phyloP scores from a whole-genome alignment of 1,140 invertebrate genomes.

The Drosophila fuyamai region DNA sequence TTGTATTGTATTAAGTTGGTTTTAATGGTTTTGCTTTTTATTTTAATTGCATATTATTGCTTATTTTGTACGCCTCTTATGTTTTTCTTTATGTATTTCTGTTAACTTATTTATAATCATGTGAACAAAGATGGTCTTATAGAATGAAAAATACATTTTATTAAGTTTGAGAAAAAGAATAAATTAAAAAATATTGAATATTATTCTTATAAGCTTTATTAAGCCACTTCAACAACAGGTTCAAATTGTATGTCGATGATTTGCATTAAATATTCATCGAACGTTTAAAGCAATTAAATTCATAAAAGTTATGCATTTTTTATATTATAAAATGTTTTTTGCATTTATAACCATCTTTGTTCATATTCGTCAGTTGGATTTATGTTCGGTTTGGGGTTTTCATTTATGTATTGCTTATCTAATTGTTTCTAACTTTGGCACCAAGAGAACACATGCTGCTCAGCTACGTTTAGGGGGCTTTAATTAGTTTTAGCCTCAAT shows the following conservation, averaged over 20 bases:
- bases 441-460: slow-evolving; percentile 46
- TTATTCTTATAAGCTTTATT: too few species aligned
- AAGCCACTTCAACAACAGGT: too few species aligned
- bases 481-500: neutral
- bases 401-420: slow-evolving; percentile 29
- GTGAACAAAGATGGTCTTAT: neutral
- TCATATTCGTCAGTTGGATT: neutral
- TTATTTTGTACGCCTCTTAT: neutral
- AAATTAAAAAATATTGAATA: neutral
- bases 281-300: neutral
- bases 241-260: too few species aligned
- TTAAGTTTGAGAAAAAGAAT: too few species aligned
- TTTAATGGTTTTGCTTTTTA: neutral
- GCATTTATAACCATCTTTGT: neutral
- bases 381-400: slow-evolving; percentile 20
- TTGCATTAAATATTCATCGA: neutral
- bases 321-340: neutral
- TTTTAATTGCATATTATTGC: slow-evolving; percentile 13
- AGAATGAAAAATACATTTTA: neutral
- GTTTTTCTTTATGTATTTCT: slow-evolving; percentile 11
- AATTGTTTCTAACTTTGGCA: slow-evolving; percentile 27
- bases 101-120: neutral
- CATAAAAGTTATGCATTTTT: neutral
- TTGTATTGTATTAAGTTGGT: slow-evolving; percentile 30
- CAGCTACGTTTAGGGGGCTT: slow-evolving; percentile 30